Evolutionary conservation across 2,888 invertebrate species (phyloP), one percentile per base, ranked within the genome.

Genomic region (Drosophila prostipennis): DNA sequence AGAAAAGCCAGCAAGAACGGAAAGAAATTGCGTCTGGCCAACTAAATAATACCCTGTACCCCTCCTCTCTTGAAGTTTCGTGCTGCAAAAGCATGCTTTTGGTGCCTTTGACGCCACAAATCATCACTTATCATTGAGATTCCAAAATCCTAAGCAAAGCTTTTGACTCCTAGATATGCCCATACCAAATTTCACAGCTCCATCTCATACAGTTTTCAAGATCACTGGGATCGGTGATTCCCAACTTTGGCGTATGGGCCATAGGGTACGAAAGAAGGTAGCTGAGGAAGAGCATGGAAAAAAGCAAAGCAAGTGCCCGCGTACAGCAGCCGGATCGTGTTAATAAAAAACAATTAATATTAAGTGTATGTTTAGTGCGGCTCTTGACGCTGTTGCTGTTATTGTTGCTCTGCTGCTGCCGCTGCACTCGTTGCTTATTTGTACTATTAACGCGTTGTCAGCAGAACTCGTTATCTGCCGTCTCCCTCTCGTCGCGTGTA

Each of bases 281-380:
- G 3, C 39, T 26, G 11, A 34, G 11, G 2, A 34, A 26, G 34
- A 26, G 34, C 10, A 39, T n/a, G 32, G 32, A 11, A 14, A 32
- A 49, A 58, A 53, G 36, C 60, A 40, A 39, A 60, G 32, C 54
- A 75, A 39, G 60, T 64, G 64, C 51, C 37, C 6, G 29, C 39
- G 34, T 34, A 48, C 16, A 34, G 48, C 69, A 68, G 43, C 46
- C 70, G 37, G 60, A 74, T 57, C 75, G 82, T 78, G 82, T 82
- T 82, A 82, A 82, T 82, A 82, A 82, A 82, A 82, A 82, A 82
- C 82, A 82, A 82, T 82, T 82, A 82, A 82, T 82, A 85, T 85
- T 82, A 85, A 82, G 82, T 85, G 82, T 82, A 82, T 82, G 85
- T 85, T 82, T 82, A 82, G 82, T 82, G 83, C 16, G 52, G 64